phyloP scores from a whole-genome alignment of 2,888 invertebrate genomes.

The Chloroclystis v-ata region DNA sequence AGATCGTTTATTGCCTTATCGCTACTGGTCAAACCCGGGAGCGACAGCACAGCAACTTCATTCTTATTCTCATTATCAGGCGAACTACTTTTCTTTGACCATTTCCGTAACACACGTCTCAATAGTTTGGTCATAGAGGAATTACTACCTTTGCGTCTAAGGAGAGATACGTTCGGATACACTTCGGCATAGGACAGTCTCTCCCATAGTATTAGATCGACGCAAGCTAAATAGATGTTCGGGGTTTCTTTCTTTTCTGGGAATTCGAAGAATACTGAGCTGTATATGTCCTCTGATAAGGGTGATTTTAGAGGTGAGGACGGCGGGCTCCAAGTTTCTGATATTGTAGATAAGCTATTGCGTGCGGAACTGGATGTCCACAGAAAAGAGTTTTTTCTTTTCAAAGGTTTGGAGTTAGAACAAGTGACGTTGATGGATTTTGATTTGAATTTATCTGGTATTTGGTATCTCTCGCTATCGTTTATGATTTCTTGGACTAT shows the following conservation, averaged over 20 bases:
- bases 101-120: slow-evolving; percentile 32
- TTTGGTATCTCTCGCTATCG: slow-evolving; percentile 45
- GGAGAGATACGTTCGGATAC: slow-evolving; percentile 57
- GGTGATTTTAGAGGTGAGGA: slow-evolving; percentile 40
- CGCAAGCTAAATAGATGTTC: slow-evolving; percentile 49
- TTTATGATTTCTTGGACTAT: slow-evolving; percentile 57
- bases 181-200: slow-evolving; percentile 51
- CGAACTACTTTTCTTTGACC: slow-evolving; percentile 47
- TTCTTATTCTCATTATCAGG: slow-evolving; percentile 43
- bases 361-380: slow-evolving; percentile 45
- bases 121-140: slow-evolving; percentile 47
- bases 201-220: slow-evolving; percentile 70
- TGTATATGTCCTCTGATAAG: slow-evolving; percentile 57
- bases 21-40: slow-evolving; percentile 58
- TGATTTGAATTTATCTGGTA: slow-evolving; percentile 52
- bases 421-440: slow-evolving; percentile 43
- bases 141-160: slow-evolving; percentile 44
- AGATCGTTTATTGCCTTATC: slow-evolving; percentile 54
- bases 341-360: slow-evolving; percentile 59
- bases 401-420: slow-evolving; percentile 33
- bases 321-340: slow-evolving; percentile 52
- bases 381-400: slow-evolving; percentile 58
- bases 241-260: slow-evolving; percentile 42
- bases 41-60: slow-evolving; percentile 59
- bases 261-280: slow-evolving; percentile 67